These are phyloP conservation scores for Cynopterus brachyotis DNA, from an alignment of 2,113 vertebrate genomes.

Conservation along the genomic window DNA sequence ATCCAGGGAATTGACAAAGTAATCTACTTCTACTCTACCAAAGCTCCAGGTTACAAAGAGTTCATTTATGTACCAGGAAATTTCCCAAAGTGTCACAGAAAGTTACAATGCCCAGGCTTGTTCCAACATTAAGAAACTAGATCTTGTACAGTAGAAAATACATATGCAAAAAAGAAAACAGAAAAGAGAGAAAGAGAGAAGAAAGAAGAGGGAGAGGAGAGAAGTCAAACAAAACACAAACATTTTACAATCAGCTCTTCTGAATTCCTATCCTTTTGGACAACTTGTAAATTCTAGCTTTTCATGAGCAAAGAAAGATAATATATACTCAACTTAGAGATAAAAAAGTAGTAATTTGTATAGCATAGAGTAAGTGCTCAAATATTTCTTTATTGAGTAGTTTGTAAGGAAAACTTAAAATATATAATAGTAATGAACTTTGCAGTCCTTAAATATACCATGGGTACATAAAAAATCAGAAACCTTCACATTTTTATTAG, in stretches of 20 bases:
- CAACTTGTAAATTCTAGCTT: neutral
- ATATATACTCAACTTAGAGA: neutral
- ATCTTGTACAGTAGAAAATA: neutral
- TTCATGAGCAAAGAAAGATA: neutral
- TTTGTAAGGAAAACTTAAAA: neutral
- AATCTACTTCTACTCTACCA: neutral
- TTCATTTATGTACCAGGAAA: neutral
- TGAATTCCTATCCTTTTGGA: neutral
- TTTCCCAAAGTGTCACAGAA: neutral
- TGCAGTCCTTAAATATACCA: neutral
- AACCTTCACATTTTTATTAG: neutral
- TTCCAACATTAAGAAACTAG: neutral
- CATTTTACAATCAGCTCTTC: neutral
- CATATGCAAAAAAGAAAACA: neutral
- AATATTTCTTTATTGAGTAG: neutral
- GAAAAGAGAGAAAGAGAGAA: neutral
- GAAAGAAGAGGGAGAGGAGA: accelerated
- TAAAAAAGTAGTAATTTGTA: neutral
- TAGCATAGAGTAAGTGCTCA: neutral
- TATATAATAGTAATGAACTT: neutral
- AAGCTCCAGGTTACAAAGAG: neutral
- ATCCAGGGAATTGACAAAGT: neutral
- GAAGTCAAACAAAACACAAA: neutral
- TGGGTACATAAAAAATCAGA: neutral
- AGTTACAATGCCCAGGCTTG: neutral